Evolutionary conservation across 2,888 invertebrate genomes (phyloP), one percentile per base, ranked within the genome.

Genomic region (Exephanes ischioxanthus): DNA sequence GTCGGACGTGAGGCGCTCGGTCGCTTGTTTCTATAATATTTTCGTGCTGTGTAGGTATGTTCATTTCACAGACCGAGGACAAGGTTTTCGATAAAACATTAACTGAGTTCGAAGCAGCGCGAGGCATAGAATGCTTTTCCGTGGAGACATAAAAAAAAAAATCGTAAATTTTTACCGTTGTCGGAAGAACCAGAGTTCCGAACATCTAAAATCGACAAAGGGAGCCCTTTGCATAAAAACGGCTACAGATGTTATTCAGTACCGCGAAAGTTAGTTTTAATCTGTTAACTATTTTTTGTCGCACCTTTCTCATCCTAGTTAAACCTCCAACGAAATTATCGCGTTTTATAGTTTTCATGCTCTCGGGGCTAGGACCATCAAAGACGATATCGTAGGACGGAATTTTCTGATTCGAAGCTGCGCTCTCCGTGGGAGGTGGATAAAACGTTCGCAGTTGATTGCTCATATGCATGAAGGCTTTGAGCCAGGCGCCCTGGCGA

Each of bases 381-480:
- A 83, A 83, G 68, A 75, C 48, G 37, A 86, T 63, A 33, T 83
- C 86, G 63, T 72, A 66, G 11, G 30, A 48, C 11, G 86, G 86
- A 63, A 86, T 77, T 53, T 37, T 83, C 37, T 45, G 33, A 2
- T 53, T 22, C 0, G 26, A 53, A 11, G 71, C 14, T 5, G 41
- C 30, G 58, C 61, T 71, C 11, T 45, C 16, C 61, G 63, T 72
- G 1, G 45, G 45, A 26, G 80, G 80, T 3, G 83, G 80, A 73
- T 73, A 45, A 72, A 83, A 83, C 45, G 53, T 83, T 77, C 83
- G 86, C 55, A 77, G 80, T 19, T 83, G 76, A 30, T 70, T 83
- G 67, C 68, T 80, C 53, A 83, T n/a, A 51, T 83, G 72, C 83
- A 86, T 83, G n/a, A 83, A 83, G 30, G 72, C 83, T 78, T 63